Base-by-base conservation (phyloP, 2,888 invertebrate genomes). In the Cordylochernes scorpioides region DNA sequence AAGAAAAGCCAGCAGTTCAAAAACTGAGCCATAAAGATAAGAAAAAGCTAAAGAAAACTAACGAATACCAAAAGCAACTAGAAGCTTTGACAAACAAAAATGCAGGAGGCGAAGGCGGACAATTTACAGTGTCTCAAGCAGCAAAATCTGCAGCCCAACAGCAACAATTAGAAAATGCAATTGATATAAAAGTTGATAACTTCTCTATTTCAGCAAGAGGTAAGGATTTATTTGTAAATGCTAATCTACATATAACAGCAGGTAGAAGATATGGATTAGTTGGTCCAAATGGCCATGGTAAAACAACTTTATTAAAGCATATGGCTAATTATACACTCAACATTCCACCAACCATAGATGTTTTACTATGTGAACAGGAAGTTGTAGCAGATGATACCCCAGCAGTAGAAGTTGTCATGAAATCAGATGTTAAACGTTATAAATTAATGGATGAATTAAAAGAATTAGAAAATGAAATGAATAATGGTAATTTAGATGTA, bases 261-360 rank as follows among this genome's bases (percentile, higher is more conserved):
- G 84, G 88, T 0, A 65, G 94, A 25, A 67, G 84, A 44, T 99
- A 99, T 54, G 97, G 97, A 46, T 60, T 97, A 4, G 94, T 99
- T 3, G 97, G 97, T 15, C 97, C 97, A 1, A 97, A 97, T 53
- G 97, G 82, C 1, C 88, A 97, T 58, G 97, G 97, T 9, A 97
- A 99, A 60, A 97, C 97, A 0, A 99, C 97, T 0, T 54, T 97
- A 15, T 56, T 97, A 31, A 66, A 86, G 33, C 97, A 99, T 50
- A 68, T 97, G 41, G 77, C 82, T 0, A 69, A 71, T 31, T 63
- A 82, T 41, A 77, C 75, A 5, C 74, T 97, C 47, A 71, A 73
- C 28, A 80, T 99, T 45, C 97, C 97, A 1, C 75, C 84, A 0
- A 80, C 75, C 45, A 97, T 97, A 42, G 97, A 77, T 51, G 78